Percentiles rank a stretch among this genome's conserved stretches.
Evolutionary conservation across 2,113 vertebrate species (phyloP).

Genomic region (Cettia cetti): DNA sequence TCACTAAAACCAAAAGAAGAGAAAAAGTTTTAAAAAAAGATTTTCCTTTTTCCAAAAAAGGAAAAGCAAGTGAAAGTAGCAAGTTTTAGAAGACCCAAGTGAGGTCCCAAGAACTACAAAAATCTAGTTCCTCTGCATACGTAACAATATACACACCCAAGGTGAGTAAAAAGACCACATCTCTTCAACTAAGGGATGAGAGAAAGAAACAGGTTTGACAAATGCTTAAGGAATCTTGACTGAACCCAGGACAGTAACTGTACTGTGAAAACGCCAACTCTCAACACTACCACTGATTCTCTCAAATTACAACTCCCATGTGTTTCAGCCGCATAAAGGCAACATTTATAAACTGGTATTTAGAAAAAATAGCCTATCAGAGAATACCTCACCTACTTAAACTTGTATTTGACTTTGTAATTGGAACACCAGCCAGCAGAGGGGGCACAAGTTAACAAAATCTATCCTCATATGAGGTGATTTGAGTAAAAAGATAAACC

Average conservation of each 20-base stretch:
- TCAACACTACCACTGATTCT: neutral
- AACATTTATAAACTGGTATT: neutral
- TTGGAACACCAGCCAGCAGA: constrained; percentile 60
- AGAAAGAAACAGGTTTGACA: neutral
- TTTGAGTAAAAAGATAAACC: neutral
- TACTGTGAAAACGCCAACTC: neutral
- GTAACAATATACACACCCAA: neutral
- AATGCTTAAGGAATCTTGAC: neutral
- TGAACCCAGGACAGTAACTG: neutral
- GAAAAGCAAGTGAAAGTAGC: neutral
- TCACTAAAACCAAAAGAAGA: neutral
- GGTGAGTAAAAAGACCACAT: neutral
- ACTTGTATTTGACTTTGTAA: neutral
- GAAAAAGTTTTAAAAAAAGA: neutral
- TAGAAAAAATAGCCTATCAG: neutral
- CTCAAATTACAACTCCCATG: rapidly evolving
- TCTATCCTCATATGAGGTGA: neutral
- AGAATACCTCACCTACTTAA: rapidly evolving
- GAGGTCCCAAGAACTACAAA: neutral
- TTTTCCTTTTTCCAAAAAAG: neutral
- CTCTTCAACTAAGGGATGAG: neutral
- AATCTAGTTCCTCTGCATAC: neutral
- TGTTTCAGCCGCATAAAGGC: neutral
- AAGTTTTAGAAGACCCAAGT: neutral
- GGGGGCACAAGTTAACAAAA: constrained; percentile 61